Evolutionary conservation across 2,888 invertebrate genomes (phyloP).

Genomic region (Sipha maydis): DNA sequence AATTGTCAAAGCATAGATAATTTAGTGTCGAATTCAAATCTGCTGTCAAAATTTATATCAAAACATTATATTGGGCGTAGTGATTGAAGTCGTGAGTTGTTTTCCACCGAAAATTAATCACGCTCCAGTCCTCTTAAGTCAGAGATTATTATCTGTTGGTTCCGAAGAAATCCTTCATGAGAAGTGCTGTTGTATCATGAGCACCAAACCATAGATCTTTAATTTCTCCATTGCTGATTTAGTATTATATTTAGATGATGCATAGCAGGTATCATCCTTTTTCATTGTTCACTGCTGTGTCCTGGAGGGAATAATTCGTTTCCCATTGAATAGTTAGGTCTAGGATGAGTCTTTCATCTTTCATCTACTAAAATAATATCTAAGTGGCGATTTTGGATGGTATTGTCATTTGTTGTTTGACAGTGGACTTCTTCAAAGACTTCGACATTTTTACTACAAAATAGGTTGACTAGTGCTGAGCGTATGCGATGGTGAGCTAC

Average conservation of each 20-base stretch:
- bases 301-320: background rate
- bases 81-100: too few relatives aligned
- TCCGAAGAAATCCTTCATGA: too few relatives aligned
- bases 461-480: background rate
- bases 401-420: background rate
- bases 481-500: background rate
- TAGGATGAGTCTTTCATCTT: background rate
- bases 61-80: too few relatives aligned
- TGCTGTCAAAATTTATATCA: too few relatives aligned
- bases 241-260: background rate
- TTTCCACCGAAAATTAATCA: too few relatives aligned
- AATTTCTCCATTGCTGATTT: background rate
- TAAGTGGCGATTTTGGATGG: background rate
- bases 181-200: too few relatives aligned
- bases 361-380: background rate
- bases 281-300: background rate
- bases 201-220: background rate
- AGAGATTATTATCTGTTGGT: too few relatives aligned
- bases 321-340: background rate
- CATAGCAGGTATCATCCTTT: background rate
- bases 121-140: too few relatives aligned
- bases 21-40: too few relatives aligned
- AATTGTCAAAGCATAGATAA: too few relatives aligned
- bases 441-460: background rate
- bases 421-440: background rate